A percentile compares a stretch with the other conserved stretches of the same genome.
These are phyloP conservation scores for Galeruca laticollis DNA, from an alignment of 2,888 invertebrate genomes.

Conservation along the genomic window DNA sequence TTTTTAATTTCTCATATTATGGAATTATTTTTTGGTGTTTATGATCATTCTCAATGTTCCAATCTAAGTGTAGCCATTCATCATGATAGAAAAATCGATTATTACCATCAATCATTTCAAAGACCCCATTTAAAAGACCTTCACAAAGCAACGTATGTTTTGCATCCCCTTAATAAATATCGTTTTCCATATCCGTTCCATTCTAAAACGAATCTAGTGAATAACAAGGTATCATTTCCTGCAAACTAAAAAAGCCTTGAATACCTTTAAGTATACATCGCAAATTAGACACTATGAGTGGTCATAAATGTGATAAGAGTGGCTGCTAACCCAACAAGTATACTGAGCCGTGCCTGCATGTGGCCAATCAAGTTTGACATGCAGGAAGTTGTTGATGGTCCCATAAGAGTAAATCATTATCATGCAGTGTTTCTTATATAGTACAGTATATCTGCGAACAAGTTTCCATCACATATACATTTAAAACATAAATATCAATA, in stretches of 20 bases:
- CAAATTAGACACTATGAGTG: slow-evolving; percentile 7
- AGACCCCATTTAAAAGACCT: too few species aligned
- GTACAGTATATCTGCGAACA: slow-evolving; percentile 8
- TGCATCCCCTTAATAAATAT: slow-evolving; percentile 2
- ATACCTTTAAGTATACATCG: slow-evolving; percentile 1
- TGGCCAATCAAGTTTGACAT: slow-evolving; percentile 39
- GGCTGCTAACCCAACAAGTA: background rate
- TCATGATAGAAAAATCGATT: too few species aligned
- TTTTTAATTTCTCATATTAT: too few species aligned
- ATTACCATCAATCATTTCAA: slow-evolving; percentile 2
- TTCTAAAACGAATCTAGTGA: background rate
- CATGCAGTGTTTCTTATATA: slow-evolving; percentile 21
- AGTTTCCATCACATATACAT: too few species aligned
- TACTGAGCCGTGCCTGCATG: slow-evolving; percentile 30
- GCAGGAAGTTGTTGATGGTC: slow-evolving; percentile 41
- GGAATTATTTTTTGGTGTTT: too few species aligned
- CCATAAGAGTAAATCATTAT: slow-evolving; percentile 32
- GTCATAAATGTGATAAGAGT: slow-evolving; percentile 3
- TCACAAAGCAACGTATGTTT: background rate
- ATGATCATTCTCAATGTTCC: too few species aligned
- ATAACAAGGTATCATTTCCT: slow-evolving; percentile 8
- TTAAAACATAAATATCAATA: too few species aligned
- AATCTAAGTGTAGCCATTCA: too few species aligned
- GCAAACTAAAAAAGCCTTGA: background rate
- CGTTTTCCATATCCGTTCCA: background rate